Evolutionary conservation across 1,140 invertebrate genomes (phyloP).

Genomic region (Aphis gossypii): DNA sequence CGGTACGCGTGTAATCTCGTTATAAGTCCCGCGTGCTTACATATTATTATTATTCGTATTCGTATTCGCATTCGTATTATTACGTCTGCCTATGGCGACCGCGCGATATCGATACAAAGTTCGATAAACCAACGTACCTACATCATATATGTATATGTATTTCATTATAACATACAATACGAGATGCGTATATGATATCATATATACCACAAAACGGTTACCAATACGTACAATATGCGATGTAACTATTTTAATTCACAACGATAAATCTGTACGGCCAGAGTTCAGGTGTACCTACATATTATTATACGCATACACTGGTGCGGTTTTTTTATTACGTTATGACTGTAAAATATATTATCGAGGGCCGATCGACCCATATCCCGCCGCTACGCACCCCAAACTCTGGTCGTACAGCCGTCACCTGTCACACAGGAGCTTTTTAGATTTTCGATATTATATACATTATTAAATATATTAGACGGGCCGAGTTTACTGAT

Average conservation of each 20-base stretch:
- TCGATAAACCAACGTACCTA: neutral
- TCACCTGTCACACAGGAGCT: neutral
- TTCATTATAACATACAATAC: neutral
- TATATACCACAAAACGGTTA: neutral
- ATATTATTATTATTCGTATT: neutral
- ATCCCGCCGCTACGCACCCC: neutral
- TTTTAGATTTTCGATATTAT: neutral
- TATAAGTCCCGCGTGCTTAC: neutral
- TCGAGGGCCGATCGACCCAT: neutral
- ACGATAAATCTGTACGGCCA: neutral
- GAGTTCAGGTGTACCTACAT: neutral
- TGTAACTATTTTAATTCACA: neutral
- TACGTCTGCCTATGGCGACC: neutral
- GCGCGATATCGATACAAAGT: neutral
- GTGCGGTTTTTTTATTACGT: neutral
- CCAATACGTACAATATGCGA: neutral
- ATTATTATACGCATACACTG: neutral
- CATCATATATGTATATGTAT: no score
- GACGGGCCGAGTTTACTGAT: neutral
- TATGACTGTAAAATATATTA: neutral
- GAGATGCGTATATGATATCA: neutral
- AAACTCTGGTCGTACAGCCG: no score
- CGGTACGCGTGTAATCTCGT: neutral
- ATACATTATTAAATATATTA: neutral
- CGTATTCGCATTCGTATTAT: neutral